A percentile compares a stretch with the other conserved stretches of the same genome.
Evolutionary conservation across 2,797 vertebrate genomes (phyloP).

Genomic region (Eidolon dupreanum): DNA sequence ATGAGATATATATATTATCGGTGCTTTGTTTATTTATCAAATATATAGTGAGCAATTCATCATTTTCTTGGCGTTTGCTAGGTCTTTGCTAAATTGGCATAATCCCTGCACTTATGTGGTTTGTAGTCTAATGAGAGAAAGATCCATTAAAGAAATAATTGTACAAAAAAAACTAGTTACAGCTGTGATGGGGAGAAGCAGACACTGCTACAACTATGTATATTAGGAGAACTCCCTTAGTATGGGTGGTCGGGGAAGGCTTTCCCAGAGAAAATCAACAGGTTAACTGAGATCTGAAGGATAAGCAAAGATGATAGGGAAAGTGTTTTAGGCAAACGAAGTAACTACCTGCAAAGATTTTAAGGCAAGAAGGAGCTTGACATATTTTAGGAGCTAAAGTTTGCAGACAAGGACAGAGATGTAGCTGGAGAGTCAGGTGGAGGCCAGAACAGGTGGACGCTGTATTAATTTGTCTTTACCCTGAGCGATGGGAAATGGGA

Average conservation of each 20-base stretch:
- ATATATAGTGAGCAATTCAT: neutral
- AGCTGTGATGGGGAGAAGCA: neutral
- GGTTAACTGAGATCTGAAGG: neutral
- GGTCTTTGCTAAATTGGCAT: neutral
- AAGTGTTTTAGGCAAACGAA: neutral
- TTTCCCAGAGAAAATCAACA: conserved; percentile 17
- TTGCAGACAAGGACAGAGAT: neutral
- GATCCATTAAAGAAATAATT: neutral
- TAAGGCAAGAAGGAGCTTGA: neutral
- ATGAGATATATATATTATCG: neutral
- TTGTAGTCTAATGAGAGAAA: neutral
- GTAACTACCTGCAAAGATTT: neutral
- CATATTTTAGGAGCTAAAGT: neutral
- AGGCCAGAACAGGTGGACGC: neutral
- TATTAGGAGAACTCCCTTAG: neutral
- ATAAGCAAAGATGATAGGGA: neutral
- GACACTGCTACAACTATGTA: neutral
- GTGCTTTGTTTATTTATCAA: neutral
- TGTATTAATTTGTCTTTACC: neutral
- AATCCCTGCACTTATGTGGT: neutral
- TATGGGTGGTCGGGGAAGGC: neutral
- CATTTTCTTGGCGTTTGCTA: neutral
- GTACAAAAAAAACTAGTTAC: neutral
- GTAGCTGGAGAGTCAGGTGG: neutral
- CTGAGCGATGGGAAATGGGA: neutral